phyloP scores from a whole-genome alignment of 2,888 invertebrate genomes.

The Drosophila maculinotata region DNA sequence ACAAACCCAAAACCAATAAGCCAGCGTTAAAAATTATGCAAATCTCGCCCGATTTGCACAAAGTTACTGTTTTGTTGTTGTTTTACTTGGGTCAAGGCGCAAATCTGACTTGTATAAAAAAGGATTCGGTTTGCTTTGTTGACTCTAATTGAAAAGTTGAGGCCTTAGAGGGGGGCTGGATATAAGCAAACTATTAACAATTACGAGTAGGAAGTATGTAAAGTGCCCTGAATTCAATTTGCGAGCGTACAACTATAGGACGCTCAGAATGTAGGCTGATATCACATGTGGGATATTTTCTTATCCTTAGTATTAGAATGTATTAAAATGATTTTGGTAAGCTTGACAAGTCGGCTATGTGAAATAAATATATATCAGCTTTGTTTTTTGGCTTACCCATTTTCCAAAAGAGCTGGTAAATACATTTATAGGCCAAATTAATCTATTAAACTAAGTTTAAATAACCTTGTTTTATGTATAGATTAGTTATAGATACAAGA shows the following conservation, averaged over 20 bases:
- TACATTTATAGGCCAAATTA: too few relatives aligned
- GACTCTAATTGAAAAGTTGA: conserved; percentile 73
- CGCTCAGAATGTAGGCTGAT: not conserved
- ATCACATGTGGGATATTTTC: not conserved
- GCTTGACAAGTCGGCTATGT: not conserved
- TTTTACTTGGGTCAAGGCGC: conserved; percentile 57
- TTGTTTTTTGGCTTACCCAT: conserved; percentile 1
- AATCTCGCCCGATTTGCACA: conserved; percentile 69
- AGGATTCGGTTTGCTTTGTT: conserved; percentile 53
- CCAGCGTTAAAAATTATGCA: conserved; percentile 73
- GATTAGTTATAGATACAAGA: too few relatives aligned
- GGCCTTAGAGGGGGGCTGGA: conserved; percentile 5
- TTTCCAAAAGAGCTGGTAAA: not conserved
- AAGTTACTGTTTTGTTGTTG: conserved; percentile 39
- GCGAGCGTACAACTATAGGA: not conserved
- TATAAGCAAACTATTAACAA: conserved; percentile 36
- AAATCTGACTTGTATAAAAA: conserved; percentile 63
- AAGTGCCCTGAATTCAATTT: conserved; percentile 9
- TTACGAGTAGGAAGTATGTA: conserved; percentile 7
- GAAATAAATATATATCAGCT: too few relatives aligned
- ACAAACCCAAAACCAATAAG: conserved; percentile 72
- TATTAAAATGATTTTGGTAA: not conserved
- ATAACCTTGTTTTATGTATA: too few relatives aligned
- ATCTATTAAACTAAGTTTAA: too few relatives aligned
- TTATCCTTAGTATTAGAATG: not conserved